These are phyloP conservation scores for Amphiprion ocellaris DNA, from an alignment of 2,113 vertebrate genomes.

Conservation along the genomic window DNA sequence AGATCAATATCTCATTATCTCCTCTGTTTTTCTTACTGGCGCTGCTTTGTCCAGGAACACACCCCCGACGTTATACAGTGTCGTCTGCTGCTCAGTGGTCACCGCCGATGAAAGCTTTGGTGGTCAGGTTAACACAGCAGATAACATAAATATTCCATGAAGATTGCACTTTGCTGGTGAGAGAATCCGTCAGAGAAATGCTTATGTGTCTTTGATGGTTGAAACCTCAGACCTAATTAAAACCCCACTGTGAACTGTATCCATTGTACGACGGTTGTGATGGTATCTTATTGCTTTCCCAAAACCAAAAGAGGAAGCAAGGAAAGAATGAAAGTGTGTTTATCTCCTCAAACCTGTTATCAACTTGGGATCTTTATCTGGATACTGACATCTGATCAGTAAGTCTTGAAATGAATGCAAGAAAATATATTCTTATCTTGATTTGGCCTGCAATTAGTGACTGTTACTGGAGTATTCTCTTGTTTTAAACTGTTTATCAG, in stretches of 20 bases:
- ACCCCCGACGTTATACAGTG: slow-evolving; percentile 2
- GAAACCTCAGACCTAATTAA: background rate
- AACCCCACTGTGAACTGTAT: background rate
- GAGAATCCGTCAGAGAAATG: no score
- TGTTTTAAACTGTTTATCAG: no score
- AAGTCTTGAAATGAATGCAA: background rate
- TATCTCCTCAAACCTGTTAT: no score
- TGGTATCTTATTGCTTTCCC: no score
- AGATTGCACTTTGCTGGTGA: background rate
- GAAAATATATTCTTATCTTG: no score
- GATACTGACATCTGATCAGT: background rate
- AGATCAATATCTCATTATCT: slow-evolving; percentile 62
- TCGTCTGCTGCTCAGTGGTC: background rate
- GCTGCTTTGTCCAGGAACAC: slow-evolving; percentile 24
- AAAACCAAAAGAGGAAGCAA: no score
- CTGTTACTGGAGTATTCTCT: no score
- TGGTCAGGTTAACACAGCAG: background rate
- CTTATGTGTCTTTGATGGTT: background rate
- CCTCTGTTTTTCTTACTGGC: slow-evolving; percentile 41
- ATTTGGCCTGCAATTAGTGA: no score
- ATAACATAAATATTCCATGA: background rate
- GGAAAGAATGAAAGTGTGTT: no score
- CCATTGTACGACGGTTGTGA: no score
- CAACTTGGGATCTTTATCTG: no score
- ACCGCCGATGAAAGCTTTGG: background rate